A percentile compares a stretch with the other conserved stretches of the same genome.
Conservation (phyloP, 2,888 invertebrate genomes). For the Periphyllus acericola region DNA sequence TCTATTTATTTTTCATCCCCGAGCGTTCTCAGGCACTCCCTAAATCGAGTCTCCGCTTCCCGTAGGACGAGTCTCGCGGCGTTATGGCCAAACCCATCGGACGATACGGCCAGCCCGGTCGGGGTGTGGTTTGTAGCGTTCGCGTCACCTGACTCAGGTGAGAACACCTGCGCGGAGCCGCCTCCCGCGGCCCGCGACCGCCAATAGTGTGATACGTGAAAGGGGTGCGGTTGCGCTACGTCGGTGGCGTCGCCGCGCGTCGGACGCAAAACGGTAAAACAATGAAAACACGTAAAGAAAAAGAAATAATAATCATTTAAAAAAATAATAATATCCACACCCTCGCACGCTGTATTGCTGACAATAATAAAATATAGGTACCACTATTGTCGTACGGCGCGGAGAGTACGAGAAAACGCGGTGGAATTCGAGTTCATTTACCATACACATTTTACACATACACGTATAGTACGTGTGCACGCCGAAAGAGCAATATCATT, state of each 20-base stretch:
- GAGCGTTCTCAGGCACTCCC: too few species aligned
- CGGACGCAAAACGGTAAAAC: neutral
- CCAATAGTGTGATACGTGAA: constrained; percentile 15
- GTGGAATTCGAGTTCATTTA: constrained; percentile 37
- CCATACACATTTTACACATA: neutral
- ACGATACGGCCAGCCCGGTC: neutral
- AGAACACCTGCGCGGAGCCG: constrained; percentile 51
- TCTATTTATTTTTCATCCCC: too few species aligned
- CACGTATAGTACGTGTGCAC: neutral
- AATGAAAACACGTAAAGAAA: neutral
- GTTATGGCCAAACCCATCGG: constrained; percentile 41
- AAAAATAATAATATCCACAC: neutral
- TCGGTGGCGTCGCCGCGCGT: neutral
- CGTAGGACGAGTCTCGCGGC: neutral
- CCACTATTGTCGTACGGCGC: neutral
- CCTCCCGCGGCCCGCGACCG: neutral
- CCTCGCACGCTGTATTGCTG: neutral
- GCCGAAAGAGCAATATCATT: constrained; percentile 20
- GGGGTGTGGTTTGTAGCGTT: constrained; percentile 45
- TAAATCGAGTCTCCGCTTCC: neutral
- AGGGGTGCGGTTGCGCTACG: constrained; percentile 4
- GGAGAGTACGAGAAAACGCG: neutral
- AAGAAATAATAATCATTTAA: neutral
- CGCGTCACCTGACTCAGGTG: constrained; percentile 52
- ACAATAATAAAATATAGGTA: neutral